These are phyloP conservation scores for Opisthocomus hoazin DNA, from an alignment of 2,113 vertebrate species.

Conservation along the genomic window DNA sequence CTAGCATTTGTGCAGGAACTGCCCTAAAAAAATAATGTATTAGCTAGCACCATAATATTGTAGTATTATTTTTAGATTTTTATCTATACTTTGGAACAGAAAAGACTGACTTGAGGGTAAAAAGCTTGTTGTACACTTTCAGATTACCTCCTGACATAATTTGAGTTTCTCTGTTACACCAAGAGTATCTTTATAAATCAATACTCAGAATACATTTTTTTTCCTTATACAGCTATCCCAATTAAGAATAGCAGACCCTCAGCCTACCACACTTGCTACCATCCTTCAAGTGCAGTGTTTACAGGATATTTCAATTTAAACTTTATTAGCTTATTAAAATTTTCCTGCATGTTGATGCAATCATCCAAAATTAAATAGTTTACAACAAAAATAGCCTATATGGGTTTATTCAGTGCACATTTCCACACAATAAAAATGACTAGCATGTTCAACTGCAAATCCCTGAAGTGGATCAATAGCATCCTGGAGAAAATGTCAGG, in stretches of 20 bases:
- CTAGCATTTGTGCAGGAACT: not conserved
- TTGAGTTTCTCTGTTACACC: not conserved
- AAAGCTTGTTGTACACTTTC: not conserved
- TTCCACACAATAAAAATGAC: not conserved
- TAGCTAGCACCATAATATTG: not conserved
- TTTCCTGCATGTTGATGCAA: not conserved
- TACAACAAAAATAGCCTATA: not conserved
- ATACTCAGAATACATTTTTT: not conserved
- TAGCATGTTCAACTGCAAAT: not conserved
- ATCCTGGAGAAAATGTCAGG: not conserved
- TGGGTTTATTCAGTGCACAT: not conserved
- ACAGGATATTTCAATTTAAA: not conserved
- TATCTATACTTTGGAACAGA: not conserved
- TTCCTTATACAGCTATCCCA: not conserved
- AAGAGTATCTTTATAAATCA: not conserved
- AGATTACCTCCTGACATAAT: not conserved
- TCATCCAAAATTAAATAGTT: not conserved
- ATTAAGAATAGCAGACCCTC: not conserved
- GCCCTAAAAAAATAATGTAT: not conserved
- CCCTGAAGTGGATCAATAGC: not conserved
- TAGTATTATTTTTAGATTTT: not conserved
- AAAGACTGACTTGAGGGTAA: not conserved
- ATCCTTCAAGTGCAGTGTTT: not conserved
- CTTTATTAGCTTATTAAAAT: not conserved
- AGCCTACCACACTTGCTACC: not conserved